These are phyloP conservation scores for Agapornis canus DNA, from an alignment of 2,797 vertebrate species.

Conservation along the genomic window DNA sequence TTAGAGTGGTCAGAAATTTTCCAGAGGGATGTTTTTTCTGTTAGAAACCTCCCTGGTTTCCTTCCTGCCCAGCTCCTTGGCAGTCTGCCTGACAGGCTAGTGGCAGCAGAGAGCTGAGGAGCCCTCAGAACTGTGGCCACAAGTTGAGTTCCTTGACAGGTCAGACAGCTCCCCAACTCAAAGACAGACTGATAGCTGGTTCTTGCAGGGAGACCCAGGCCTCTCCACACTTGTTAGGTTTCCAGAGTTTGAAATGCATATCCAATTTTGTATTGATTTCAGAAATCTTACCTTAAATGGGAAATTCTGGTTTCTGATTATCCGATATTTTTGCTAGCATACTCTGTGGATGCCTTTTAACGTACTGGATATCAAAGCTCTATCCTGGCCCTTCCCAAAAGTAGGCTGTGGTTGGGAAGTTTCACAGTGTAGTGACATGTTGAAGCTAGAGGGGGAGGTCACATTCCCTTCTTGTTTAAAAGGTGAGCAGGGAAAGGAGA, in stretches of 20 bases:
- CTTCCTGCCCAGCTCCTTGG: conserved; percentile 54
- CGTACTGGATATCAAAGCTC: background rate
- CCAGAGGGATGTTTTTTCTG: conserved; percentile 47
- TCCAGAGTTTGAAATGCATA: background rate
- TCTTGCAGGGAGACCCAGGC: background rate
- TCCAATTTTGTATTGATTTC: background rate
- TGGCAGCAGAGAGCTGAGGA: conserved; percentile 21
- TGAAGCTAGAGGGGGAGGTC: background rate
- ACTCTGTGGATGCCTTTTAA: background rate
- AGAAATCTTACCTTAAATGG: background rate
- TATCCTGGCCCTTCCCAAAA: background rate
- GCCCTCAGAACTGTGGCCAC: background rate
- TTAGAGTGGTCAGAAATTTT: conserved; percentile 51
- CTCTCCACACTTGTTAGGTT: background rate
- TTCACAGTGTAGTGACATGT: background rate
- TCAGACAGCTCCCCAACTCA: background rate
- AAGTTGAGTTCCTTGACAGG: background rate
- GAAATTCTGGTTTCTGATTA: background rate
- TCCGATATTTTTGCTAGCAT: background rate
- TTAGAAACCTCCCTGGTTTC: conserved; percentile 50
- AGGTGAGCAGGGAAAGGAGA: background rate
- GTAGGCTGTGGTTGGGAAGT: background rate
- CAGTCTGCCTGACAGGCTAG: conserved; percentile 22
- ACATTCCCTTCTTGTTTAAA: background rate
- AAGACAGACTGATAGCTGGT: background rate